These are phyloP conservation scores for Lepidonotus clava DNA, from an alignment of 2,888 invertebrate genomes.

Conservation along the genomic window DNA sequence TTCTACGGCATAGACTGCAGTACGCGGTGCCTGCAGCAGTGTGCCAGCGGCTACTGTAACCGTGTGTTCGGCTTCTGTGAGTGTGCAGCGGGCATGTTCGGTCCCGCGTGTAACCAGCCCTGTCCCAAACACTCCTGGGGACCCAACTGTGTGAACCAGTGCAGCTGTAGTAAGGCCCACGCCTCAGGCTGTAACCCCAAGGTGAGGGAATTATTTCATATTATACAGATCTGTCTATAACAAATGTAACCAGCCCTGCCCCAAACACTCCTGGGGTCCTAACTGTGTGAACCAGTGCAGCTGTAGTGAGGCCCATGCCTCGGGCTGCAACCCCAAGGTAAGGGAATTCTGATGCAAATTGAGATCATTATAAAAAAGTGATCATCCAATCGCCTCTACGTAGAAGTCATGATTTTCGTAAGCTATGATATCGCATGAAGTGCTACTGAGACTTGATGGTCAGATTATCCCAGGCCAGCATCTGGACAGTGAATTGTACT, in stretches of 20 bases:
- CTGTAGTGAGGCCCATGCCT: constrained; percentile 72
- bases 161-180: constrained; percentile 73
- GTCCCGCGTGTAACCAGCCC: constrained; percentile 91
- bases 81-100: constrained; percentile 77
- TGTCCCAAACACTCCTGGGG: constrained; percentile 92
- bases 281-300: constrained; percentile 84
- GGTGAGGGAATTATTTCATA: constrained; percentile 67
- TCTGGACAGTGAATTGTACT: too few relatives aligned
- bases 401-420: too few relatives aligned
- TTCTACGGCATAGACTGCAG: constrained; percentile 79
- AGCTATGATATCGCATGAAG: too few relatives aligned
- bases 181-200: constrained; percentile 79
- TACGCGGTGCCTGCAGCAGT: constrained; percentile 76
- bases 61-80: constrained; percentile 81
- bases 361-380: too few relatives aligned
- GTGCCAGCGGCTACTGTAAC: constrained; percentile 80
- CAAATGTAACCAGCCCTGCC: constrained; percentile 95
- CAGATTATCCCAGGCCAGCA: too few relatives aligned
- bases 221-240: too few relatives aligned
- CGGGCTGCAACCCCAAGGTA: constrained; percentile 80
- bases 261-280: constrained; percentile 89
- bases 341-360: too few relatives aligned
- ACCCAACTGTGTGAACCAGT: constrained; percentile 85
- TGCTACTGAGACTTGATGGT: too few relatives aligned
- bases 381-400: too few relatives aligned